These are phyloP conservation scores for Cheirogaleus medius DNA, from an alignment of 2,113 vertebrate genomes.

Conservation along the genomic window DNA sequence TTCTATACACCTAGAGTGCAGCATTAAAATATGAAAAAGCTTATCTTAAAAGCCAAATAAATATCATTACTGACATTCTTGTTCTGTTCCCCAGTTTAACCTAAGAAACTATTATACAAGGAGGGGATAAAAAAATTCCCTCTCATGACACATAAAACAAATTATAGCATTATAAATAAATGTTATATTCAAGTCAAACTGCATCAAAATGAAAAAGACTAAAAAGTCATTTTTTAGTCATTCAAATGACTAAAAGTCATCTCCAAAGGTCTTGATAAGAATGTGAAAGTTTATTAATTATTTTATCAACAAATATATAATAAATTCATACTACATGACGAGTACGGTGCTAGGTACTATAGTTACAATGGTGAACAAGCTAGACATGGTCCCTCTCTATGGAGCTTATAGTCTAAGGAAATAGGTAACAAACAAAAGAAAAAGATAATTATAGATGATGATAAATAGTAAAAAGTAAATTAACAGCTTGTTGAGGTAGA, in stretches of 20 bases:
- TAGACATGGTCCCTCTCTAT: not conserved
- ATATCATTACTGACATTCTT: not conserved
- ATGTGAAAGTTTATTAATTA: not conserved
- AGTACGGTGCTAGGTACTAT: not conserved
- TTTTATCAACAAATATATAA: conserved; percentile 18
- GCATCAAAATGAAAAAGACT: not conserved
- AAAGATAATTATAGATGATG: not conserved
- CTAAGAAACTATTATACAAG: not conserved
- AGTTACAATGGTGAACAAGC: not conserved
- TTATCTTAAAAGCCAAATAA: not conserved
- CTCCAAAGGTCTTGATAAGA: not conserved
- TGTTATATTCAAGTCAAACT: not conserved
- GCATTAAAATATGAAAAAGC: conserved; percentile 19
- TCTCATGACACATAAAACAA: conserved; percentile 9
- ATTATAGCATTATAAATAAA: conserved; percentile 13
- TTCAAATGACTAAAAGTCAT: not conserved
- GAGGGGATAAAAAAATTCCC: not conserved
- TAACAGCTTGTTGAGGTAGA: not conserved
- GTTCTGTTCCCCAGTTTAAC: not conserved
- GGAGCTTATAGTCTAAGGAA: not conserved
- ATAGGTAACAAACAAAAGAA: not conserved
- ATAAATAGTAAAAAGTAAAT: not conserved
- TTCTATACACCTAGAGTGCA: not conserved
- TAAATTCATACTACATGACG: not conserved
- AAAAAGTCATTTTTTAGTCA: not conserved